Evolutionary conservation across 2,888 invertebrate genomes (phyloP).

Genomic region (Zele albiditarsus): DNA sequence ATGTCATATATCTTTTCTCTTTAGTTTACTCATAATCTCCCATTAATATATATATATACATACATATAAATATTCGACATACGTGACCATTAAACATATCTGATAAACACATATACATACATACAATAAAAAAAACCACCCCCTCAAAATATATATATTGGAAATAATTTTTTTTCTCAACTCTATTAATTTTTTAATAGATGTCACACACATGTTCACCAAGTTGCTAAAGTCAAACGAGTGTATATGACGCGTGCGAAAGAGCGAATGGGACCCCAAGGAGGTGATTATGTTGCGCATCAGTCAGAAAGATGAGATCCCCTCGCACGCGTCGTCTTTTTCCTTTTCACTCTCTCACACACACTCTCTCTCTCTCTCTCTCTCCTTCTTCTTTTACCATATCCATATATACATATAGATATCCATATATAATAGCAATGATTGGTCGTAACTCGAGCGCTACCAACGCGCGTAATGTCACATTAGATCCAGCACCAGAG

Average conservation of each 20-base stretch:
- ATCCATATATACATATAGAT: not conserved
- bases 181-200: slow-evolving; percentile 20
- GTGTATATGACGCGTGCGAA: slow-evolving; percentile 55
- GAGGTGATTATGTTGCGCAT: slow-evolving; percentile 63
- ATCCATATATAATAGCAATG: slow-evolving; percentile 7
- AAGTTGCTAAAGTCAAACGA: not conserved
- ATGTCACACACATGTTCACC: slow-evolving; percentile 8
- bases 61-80: not conserved
- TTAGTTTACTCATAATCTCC: not conserved
- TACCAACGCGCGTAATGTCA: slow-evolving; percentile 59
- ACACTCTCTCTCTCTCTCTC: not conserved
- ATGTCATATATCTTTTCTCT: not conserved
- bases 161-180: not conserved
- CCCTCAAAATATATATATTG: not conserved
- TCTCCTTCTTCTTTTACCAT: slow-evolving; percentile 14
- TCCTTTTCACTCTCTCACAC: slow-evolving; percentile 26
- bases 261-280: slow-evolving; percentile 68
- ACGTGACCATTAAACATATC: not conserved
- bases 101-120: not conserved
- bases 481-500: slow-evolving; percentile 59
- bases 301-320: slow-evolving; percentile 22
- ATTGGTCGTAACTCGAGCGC: slow-evolving; percentile 40
- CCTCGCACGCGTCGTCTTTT: slow-evolving; percentile 32
- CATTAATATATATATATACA: not conserved
- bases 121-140: not conserved